Conservation (phyloP, 2,888 invertebrate genomes). For the Venusia cambrica region DNA sequence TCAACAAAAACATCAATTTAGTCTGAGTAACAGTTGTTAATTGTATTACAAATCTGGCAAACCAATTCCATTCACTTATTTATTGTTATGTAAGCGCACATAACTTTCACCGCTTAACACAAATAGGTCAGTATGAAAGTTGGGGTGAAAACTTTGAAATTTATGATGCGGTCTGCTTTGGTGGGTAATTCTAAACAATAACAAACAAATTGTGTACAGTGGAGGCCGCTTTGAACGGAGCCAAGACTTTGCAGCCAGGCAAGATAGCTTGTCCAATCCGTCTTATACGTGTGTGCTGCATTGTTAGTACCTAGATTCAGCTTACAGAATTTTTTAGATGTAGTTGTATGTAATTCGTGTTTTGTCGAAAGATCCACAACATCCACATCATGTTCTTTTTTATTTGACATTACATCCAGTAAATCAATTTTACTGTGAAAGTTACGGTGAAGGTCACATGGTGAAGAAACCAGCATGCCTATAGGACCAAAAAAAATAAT, state of each 20-base stretch:
- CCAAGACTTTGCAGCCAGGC: slow-evolving; percentile 12
- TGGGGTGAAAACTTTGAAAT: slow-evolving; percentile 56
- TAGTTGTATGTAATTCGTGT: no score
- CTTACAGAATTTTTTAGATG: no score
- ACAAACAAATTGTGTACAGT: slow-evolving; percentile 56
- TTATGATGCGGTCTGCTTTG: slow-evolving; percentile 61
- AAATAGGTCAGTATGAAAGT: slow-evolving; percentile 57
- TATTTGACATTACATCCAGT: no score
- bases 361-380: no score
- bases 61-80: slow-evolving; percentile 28
- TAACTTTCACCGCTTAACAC: slow-evolving; percentile 50
- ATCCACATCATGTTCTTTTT: no score
- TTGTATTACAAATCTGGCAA: slow-evolving; percentile 13
- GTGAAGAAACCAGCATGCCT: no score
- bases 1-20: no score
- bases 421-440: no score
- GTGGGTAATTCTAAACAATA: slow-evolving; percentile 67
- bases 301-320: no score
- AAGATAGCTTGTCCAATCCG: slow-evolving; percentile 10
- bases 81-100: slow-evolving; percentile 36
- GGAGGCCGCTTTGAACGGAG: slow-evolving; percentile 34
- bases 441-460: no score
- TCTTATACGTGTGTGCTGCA: background rate
- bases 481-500: no score
- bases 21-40: no score